These are phyloP conservation scores for Smithornis capensis DNA, from an alignment of 2,113 vertebrate genomes.

Conservation along the genomic window DNA sequence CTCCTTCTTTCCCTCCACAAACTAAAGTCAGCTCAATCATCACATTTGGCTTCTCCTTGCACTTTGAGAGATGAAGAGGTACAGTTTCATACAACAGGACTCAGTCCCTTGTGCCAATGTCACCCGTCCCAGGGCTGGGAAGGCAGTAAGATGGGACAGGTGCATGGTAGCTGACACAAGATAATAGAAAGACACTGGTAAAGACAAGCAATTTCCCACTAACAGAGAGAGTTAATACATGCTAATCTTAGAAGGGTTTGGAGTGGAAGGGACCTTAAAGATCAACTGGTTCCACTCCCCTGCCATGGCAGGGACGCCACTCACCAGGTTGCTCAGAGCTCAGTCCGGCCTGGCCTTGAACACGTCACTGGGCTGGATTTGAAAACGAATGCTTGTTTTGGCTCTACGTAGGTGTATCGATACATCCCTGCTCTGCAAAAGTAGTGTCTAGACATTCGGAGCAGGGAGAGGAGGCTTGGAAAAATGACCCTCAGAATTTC, in stretches of 20 bases:
- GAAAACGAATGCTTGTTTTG: background rate
- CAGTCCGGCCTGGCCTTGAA: background rate
- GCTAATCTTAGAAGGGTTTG: background rate
- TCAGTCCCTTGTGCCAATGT: rapidly evolving
- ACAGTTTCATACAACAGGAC: background rate
- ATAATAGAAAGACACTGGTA: background rate
- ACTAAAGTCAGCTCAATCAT: background rate
- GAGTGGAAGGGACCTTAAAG: background rate
- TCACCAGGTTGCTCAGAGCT: background rate
- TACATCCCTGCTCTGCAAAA: background rate
- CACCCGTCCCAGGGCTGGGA: background rate
- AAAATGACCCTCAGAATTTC: background rate
- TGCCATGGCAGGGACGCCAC: background rate
- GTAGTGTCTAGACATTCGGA: background rate
- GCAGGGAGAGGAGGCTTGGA: background rate
- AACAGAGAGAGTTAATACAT: rapidly evolving
- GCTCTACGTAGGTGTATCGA: rapidly evolving
- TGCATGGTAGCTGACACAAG: rapidly evolving
- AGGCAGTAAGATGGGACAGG: rapidly evolving
- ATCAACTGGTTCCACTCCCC: background rate
- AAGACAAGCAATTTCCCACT: rapidly evolving
- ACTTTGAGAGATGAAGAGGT: background rate
- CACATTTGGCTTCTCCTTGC: background rate
- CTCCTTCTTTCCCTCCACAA: background rate
- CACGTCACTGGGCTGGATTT: background rate